Evolutionary conservation across 1,140 invertebrate genomes (phyloP), one percentile per base, ranked within the genome.

Genomic region (Popillia japonica): DNA sequence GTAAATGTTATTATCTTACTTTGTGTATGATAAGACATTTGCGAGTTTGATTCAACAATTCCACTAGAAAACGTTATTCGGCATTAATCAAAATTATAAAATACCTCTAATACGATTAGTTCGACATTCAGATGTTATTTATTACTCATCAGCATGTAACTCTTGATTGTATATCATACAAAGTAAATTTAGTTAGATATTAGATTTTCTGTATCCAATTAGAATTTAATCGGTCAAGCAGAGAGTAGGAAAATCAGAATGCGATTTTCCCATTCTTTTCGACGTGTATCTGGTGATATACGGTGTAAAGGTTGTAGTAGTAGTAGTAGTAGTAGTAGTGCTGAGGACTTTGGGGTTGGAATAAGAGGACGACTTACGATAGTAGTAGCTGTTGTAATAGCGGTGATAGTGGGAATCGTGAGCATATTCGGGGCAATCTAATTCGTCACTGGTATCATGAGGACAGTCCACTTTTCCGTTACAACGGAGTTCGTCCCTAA

Each of bases 361-460:
- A 55, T 14, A 55, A 68, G 11, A 68, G 61, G 27, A 22, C 61
- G 61, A 74, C 72, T 74, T 74, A 74, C 72, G 34, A 44, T 68
- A 34, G 22, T 68, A 68, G 61, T 68, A 68, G 61, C 27, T 17
- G 61, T 40, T 11, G 22, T 68, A 68, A 22, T 68, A 68, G 61
- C 27, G 20, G 61, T 40, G 34, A 44, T 74, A 74, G 44, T 0
- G 23, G 10, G 61, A 41, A 72, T 64, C 41, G 40, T 72, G 8
- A 44, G 27, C 14, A 59, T 59, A 76, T 34, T 76, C 75, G 75
- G 75, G 55, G 79, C 89, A 92, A 81, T 90, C 87, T 68, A 86
- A 82, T 86, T 92, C 91, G 80, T 96, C 94, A 61, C 92, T 92
- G 79, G 86, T 89, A 83, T 95, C 94, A 44, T 23, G 40, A n/a